Percentiles rank a stretch among this genome's conserved stretches.
phyloP scores from a whole-genome alignment of 2,888 invertebrate genomes.

The Eremobia ochroleuca region DNA sequence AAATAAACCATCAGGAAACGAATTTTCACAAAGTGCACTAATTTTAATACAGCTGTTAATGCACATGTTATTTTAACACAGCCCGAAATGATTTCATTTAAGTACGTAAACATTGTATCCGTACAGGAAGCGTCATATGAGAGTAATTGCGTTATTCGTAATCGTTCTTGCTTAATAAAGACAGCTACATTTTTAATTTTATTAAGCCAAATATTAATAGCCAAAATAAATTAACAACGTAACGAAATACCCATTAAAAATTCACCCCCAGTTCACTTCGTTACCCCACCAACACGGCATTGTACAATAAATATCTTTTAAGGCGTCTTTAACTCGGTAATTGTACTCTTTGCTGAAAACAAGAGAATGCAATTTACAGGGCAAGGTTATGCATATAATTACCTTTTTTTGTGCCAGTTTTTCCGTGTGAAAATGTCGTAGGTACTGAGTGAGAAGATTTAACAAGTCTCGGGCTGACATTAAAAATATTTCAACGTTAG shows the following conservation, averaged over 20 bases:
- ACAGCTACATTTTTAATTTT: slow-evolving; percentile 82
- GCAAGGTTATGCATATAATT: slow-evolving; percentile 71
- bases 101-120: slow-evolving; percentile 36
- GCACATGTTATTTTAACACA: slow-evolving; percentile 36
- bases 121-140: slow-evolving; percentile 50
- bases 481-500: slow-evolving; percentile 65
- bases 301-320: slow-evolving; percentile 83
- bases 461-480: slow-evolving; percentile 62
- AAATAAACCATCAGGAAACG: slow-evolving; percentile 10
- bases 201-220: slow-evolving; percentile 86
- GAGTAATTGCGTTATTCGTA: slow-evolving; percentile 54
- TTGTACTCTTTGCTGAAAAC: slow-evolving; percentile 78
- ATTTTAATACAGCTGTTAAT: slow-evolving; percentile 43
- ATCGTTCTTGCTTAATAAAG: slow-evolving; percentile 70
- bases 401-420: slow-evolving; percentile 44
- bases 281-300: slow-evolving; percentile 79
- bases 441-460: slow-evolving; percentile 64
- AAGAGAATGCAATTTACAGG: slow-evolving; percentile 81
- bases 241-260: slow-evolving; percentile 81
- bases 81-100: slow-evolving; percentile 42
- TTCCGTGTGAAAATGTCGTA: slow-evolving; percentile 54
- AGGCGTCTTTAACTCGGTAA: slow-evolving; percentile 77
- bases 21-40: slow-evolving; percentile 12
- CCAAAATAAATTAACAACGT: slow-evolving; percentile 84
- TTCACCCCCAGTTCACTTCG: slow-evolving; percentile 74